Conservation (phyloP, 30 jellyfish, hydroid and myxozoan genomes). For the Aurelia sp. region DNA sequence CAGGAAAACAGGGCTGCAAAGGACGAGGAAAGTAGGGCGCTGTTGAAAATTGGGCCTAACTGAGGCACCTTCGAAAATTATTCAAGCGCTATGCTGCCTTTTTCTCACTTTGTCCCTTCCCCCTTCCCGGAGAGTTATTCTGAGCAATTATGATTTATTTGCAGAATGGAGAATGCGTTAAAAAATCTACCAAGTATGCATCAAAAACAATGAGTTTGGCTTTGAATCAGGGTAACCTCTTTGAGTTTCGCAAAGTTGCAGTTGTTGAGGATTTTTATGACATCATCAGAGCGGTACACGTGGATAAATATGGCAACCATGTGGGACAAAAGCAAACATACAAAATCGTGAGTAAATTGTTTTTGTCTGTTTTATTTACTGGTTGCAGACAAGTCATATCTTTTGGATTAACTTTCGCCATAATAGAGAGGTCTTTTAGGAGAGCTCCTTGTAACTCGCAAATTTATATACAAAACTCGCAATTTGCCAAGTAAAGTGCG, state of each 20-base stretch:
- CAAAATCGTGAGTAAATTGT: conserved; percentile 63
- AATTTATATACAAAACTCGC: neutral
- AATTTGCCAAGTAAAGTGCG: neutral
- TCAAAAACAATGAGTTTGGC: neutral
- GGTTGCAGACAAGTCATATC: too few relatives aligned
- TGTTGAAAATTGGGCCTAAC: too few relatives aligned
- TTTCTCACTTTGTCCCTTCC: too few relatives aligned
- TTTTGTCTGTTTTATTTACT: too few relatives aligned
- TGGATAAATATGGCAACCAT: conserved; percentile 69
- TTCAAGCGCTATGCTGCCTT: too few relatives aligned
- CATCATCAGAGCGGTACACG: conserved; percentile 79
- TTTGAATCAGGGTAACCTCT: neutral
- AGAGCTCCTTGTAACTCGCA: neutral
- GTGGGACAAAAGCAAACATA: conserved; percentile 90
- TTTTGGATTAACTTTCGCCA: too few relatives aligned
- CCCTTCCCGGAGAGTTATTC: neutral
- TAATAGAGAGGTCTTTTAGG: too few relatives aligned
- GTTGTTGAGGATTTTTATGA: conserved; percentile 87
- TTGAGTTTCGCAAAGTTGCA: conserved; percentile 75
- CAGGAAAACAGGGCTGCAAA: too few relatives aligned
- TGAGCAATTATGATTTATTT: neutral
- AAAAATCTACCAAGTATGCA: neutral
- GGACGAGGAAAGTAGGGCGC: too few relatives aligned
- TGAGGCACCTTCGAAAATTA: too few relatives aligned
- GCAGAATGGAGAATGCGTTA: conserved; percentile 4